A percentile compares a stretch with the other conserved stretches of the same genome.
Evolutionary conservation across 2,797 vertebrate genomes (phyloP).

Genomic region (Betta splendens): DNA sequence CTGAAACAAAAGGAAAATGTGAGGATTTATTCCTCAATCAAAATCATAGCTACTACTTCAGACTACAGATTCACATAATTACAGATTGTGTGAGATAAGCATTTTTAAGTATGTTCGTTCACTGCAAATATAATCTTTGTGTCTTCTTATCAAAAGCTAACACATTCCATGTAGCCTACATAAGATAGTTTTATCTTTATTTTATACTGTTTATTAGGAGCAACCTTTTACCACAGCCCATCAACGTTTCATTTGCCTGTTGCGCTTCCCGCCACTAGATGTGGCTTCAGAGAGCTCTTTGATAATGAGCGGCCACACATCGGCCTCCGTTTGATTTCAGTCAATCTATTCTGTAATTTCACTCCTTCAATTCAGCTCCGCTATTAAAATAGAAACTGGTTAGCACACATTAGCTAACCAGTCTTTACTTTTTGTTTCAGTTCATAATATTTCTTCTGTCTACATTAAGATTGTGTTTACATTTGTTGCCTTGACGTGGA

Average conservation of each 20-base stretch:
- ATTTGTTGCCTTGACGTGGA: too few relatives aligned
- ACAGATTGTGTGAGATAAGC: not conserved
- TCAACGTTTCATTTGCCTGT: not conserved
- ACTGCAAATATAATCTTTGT: not conserved
- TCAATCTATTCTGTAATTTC: constrained; percentile 20
- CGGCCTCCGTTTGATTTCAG: constrained; percentile 15
- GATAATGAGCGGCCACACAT: constrained; percentile 15
- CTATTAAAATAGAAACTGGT: constrained; percentile 18
- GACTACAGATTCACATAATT: too few relatives aligned
- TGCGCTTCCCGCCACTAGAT: constrained; percentile 16
- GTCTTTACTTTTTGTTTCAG: constrained; percentile 39
- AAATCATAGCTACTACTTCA: too few relatives aligned
- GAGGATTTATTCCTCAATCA: not conserved
- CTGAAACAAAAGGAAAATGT: too few relatives aligned
- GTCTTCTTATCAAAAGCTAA: not conserved
- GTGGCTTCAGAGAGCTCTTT: constrained; percentile 24
- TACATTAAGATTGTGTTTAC: not conserved
- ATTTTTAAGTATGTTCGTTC: too few relatives aligned
- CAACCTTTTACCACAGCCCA: constrained; percentile 1
- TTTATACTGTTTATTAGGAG: not conserved
- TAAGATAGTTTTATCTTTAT: too few relatives aligned
- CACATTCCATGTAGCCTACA: too few relatives aligned
- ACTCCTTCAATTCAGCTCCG: constrained; percentile 3
- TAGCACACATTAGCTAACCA: not conserved
- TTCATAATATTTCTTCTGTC: constrained; percentile 10